Evolutionary conservation across 2,797 vertebrate species (phyloP).

Genomic region (Diceros bicornis): DNA sequence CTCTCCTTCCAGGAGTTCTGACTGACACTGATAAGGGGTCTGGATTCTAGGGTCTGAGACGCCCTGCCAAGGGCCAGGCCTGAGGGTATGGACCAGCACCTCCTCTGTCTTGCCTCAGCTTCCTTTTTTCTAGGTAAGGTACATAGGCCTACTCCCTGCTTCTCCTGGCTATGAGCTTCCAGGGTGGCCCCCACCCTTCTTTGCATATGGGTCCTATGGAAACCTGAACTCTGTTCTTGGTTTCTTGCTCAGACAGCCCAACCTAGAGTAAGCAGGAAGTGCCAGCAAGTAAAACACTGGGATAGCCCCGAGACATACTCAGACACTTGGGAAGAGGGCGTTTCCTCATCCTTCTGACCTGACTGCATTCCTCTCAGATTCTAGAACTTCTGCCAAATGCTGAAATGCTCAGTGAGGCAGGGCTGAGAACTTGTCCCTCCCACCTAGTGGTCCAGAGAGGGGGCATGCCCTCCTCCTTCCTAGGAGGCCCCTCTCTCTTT

Average conservation of each 20-base stretch:
- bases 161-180: not conserved
- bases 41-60: not conserved
- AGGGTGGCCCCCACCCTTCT: not conserved
- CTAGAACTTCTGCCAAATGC: not conserved
- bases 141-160: not conserved
- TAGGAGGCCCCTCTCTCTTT: not conserved
- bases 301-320: not conserved
- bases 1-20: not conserved
- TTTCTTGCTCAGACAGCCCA: not conserved
- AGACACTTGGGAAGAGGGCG: not conserved
- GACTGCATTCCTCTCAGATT: not conserved
- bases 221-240: constrained; percentile 44
- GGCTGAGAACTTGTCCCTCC: not conserved
- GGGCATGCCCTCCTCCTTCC: not conserved
- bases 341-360: constrained; percentile 24
- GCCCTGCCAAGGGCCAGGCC: not conserved
- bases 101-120: not conserved
- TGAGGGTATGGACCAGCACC: not conserved
- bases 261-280: constrained; percentile 21
- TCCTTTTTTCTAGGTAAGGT: not conserved
- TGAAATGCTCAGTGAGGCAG: not conserved
- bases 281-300: not conserved
- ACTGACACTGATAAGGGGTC: not conserved
- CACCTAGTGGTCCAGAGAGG: not conserved
- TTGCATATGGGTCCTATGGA: not conserved